phyloP scores from a whole-genome alignment of 2,113 vertebrate genomes.

The Galemys pyrenaicus region DNA sequence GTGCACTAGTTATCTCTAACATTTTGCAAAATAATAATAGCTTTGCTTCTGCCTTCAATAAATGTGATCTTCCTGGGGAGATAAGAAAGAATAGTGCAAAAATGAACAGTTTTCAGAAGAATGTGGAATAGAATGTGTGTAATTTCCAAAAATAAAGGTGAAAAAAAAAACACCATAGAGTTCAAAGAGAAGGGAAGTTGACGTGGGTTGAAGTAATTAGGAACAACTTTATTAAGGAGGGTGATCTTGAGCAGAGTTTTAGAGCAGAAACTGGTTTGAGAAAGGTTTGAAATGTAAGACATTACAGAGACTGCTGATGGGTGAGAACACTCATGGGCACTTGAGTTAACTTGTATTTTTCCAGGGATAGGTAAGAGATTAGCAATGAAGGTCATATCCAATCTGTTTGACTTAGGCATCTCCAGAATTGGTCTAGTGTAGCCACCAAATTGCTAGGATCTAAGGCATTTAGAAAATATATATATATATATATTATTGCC shows the following conservation, averaged over 20 bases:
- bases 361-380: slow-evolving; percentile 4
- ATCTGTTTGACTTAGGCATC: neutral
- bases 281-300: neutral
- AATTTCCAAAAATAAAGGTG: slow-evolving; percentile 50
- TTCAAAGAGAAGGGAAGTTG: neutral
- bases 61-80: neutral
- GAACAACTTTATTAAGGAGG: neutral
- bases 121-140: neutral
- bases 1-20: slow-evolving; percentile 6
- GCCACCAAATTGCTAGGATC: slow-evolving; percentile 8
- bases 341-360: slow-evolving; percentile 10
- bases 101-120: slow-evolving; percentile 47
- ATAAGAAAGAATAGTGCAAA: slow-evolving; percentile 38
- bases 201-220: slow-evolving; percentile 8
- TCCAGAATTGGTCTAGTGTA: neutral
- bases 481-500: neutral
- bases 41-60: slow-evolving; percentile 75
- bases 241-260: neutral
- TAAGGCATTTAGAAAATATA: neutral
- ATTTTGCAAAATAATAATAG: slow-evolving; percentile 79
- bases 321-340: neutral
- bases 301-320: neutral
- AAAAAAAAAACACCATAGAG: neutral
- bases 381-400: neutral
- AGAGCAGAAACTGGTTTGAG: neutral